phyloP scores from a whole-genome alignment of 2,888 invertebrate genomes.

The Drosophila acutilabella region DNA sequence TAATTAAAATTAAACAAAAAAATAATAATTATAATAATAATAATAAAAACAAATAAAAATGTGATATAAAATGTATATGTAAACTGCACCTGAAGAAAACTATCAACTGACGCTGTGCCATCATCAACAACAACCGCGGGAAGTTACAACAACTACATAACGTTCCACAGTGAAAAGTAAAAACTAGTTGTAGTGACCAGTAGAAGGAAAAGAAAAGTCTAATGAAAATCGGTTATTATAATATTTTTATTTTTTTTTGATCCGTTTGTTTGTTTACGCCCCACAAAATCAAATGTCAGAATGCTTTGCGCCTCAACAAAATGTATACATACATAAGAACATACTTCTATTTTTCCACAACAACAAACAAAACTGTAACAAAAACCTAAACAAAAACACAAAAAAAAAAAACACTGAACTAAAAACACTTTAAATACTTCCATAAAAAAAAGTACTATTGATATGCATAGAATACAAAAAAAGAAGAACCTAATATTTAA shows the following conservation, averaged over 20 bases:
- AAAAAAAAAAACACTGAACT: neutral
- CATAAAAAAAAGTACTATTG: slow-evolving; percentile 40
- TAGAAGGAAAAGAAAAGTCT: slow-evolving; percentile 22
- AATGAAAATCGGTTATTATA: slow-evolving; percentile 38
- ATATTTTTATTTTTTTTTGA: slow-evolving; percentile 39
- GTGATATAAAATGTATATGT: slow-evolving; percentile 80
- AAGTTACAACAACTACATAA: slow-evolving; percentile 45
- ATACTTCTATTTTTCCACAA: slow-evolving; percentile 72
- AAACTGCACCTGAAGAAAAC: slow-evolving; percentile 74
- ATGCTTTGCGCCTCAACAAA: slow-evolving; percentile 63
- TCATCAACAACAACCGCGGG: slow-evolving; percentile 59
- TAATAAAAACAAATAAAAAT: slow-evolving; percentile 62
- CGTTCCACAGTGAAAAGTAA: slow-evolving; percentile 29
- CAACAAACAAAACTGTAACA: slow-evolving; percentile 46
- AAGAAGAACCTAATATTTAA: slow-evolving; percentile 13
- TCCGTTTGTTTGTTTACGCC: slow-evolving; percentile 60
- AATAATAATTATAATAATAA: slow-evolving; percentile 58
- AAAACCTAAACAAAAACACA: slow-evolving; percentile 28
- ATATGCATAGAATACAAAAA: slow-evolving; percentile 36
- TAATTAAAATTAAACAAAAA: slow-evolving; percentile 52
- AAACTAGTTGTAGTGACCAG: slow-evolving; percentile 35
- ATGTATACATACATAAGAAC: slow-evolving; percentile 36
- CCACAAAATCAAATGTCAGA: slow-evolving; percentile 66
- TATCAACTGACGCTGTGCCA: slow-evolving; percentile 78
- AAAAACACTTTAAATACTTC: slow-evolving; percentile 45